Evolutionary conservation across 2,888 invertebrate genomes (phyloP).

Genomic region (Rhagium mordax): DNA sequence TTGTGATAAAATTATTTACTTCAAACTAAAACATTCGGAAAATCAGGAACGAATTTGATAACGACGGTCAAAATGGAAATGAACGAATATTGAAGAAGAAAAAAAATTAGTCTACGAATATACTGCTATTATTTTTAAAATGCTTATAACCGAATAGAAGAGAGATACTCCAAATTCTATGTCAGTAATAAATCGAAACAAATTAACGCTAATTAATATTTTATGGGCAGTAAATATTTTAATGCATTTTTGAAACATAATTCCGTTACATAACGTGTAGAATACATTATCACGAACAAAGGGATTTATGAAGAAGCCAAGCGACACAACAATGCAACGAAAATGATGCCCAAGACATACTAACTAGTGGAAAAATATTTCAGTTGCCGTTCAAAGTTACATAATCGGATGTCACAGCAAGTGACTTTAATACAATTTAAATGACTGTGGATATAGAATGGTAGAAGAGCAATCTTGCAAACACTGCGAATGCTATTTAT

Average conservation of each 20-base stretch:
- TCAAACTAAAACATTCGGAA: no score
- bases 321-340: constrained; percentile 18
- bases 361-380: constrained; percentile 42
- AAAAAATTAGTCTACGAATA: no score
- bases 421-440: constrained; percentile 39
- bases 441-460: constrained; percentile 34
- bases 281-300: neutral
- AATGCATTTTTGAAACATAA: neutral
- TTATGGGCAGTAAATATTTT: neutral
- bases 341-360: constrained; percentile 36
- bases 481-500: constrained; percentile 60
- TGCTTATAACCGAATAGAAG: no score
- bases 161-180: no score
- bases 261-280: neutral
- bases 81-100: no score
- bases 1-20: no score
- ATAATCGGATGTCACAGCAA: constrained; percentile 42
- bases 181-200: no score
- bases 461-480: constrained; percentile 41
- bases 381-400: constrained; percentile 39
- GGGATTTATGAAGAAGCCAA: constrained; percentile 1
- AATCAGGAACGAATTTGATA: no score
- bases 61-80: no score
- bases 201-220: neutral
- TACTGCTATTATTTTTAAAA: no score